A percentile compares a stretch with the other conserved stretches of the same genome.
Evolutionary conservation across 2,797 vertebrate species (phyloP).

Genomic region (Peromyscus melanophrys): DNA sequence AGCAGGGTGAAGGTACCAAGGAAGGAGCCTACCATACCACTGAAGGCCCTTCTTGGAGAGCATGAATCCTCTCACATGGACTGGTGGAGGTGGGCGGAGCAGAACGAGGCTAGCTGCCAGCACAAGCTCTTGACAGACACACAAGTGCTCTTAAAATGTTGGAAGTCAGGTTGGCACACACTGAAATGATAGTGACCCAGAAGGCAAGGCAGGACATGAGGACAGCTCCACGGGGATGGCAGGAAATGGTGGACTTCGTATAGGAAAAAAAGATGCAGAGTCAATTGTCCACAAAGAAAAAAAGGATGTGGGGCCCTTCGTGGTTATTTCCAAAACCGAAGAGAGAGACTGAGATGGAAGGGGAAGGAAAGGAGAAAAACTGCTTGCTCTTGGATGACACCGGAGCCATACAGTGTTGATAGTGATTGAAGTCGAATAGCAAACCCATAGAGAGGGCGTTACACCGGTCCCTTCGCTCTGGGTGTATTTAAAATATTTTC

Average conservation of each 20-base stretch:
- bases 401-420: background rate
- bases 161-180: background rate
- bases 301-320: background rate
- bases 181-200: background rate
- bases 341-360: too few relatives aligned
- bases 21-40: background rate
- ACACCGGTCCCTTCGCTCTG: background rate
- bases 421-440: background rate
- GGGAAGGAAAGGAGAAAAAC: background rate
- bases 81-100: background rate
- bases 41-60: background rate
- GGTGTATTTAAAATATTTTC: background rate
- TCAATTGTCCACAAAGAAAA: background rate
- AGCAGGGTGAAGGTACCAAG: background rate
- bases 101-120: background rate
- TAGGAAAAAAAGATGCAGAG: background rate
- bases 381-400: background rate
- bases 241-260: background rate
- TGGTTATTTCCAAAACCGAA: background rate
- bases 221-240: background rate
- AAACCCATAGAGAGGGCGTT: background rate
- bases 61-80: background rate
- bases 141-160: background rate
- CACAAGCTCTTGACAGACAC: background rate
- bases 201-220: background rate